Evolutionary conservation across 2,888 invertebrate genomes (phyloP), one percentile per base, ranked within the genome.

Genomic region (Chymomyza procnemis): DNA sequence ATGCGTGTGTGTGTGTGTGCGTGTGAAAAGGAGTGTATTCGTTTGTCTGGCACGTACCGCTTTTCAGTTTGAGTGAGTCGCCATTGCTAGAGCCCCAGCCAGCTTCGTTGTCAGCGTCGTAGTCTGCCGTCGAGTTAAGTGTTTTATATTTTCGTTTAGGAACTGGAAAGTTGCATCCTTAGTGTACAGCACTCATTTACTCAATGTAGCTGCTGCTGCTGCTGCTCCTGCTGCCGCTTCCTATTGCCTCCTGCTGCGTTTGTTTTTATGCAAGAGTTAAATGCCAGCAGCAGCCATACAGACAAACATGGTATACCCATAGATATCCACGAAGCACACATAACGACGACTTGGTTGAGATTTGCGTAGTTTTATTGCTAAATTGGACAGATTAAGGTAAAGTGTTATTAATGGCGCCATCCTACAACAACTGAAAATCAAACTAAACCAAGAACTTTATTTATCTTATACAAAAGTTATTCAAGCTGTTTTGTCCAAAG

Each of bases 71-170:
- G 67, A 72, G 69, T 75, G 81, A 71, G 70, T 75, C 69, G 67
- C 54, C 59, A 57, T 59, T 14, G 19, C 16, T 50, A 19, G 6
- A 18, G 18, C n/a, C n/a, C n/a, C n/a, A n/a, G n/a, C 50, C 50
- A 50, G 50, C 0, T 22, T 18, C 54, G 57, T 47, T 18, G 59
- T 65, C 26, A 26, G 3, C 26, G 26, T 26, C 26, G 26, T 26
- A 26, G 26, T 26, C 69, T 66, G 74, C 67, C 69, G 68, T 78
- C 74, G 76, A 83, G 83, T 87, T 83, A 83, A 83, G 83, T 83
- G 83, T 83, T 87, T 83, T 83, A 83, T 84, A 84, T 88, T 88
- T 84, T 88, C 84, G 88, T 88, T 88, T 88, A 86, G 87, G 79
- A 79, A 75, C 79, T 73, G 79, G 79, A 84, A 84, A 84, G 84